A percentile compares a stretch with the other conserved stretches of the same genome.
Evolutionary conservation across 2,113 vertebrate species (phyloP).

Genomic region (Micronycteris hirsuta): DNA sequence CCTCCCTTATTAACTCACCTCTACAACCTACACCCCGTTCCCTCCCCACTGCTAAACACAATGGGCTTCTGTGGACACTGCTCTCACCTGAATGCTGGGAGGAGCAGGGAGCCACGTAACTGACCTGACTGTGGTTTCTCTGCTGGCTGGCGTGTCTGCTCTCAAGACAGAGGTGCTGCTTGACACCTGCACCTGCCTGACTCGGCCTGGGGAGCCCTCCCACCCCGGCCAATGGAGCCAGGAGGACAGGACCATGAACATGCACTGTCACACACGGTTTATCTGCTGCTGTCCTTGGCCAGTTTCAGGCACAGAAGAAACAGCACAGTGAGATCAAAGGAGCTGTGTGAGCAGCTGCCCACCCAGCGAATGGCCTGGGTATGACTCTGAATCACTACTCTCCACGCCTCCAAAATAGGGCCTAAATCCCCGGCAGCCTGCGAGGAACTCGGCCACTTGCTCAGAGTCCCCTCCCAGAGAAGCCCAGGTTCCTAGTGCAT

Average conservation of each 20-base stretch:
- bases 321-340: background rate
- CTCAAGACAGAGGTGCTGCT: background rate
- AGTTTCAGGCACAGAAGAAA: background rate
- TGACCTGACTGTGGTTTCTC: background rate
- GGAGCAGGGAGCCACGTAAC: background rate
- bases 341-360: fast-evolving
- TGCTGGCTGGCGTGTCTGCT: background rate
- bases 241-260: background rate
- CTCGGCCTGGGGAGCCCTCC: too few relatives aligned
- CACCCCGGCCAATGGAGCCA: too few relatives aligned
- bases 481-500: fast-evolving
- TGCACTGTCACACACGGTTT: too few relatives aligned
- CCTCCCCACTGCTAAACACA: fast-evolving
- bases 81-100: background rate
- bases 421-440: background rate
- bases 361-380: background rate
- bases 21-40: too few relatives aligned
- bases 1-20: fast-evolving
- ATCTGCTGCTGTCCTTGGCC: background rate
- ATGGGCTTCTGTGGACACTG: background rate
- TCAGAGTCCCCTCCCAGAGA: background rate
- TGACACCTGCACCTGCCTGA: background rate
- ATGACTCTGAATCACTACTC: fast-evolving
- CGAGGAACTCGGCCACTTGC: fast-evolving
- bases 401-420: background rate